phyloP scores from a whole-genome alignment of 1,140 invertebrate genomes.

The Dendrolimus punctatus region DNA sequence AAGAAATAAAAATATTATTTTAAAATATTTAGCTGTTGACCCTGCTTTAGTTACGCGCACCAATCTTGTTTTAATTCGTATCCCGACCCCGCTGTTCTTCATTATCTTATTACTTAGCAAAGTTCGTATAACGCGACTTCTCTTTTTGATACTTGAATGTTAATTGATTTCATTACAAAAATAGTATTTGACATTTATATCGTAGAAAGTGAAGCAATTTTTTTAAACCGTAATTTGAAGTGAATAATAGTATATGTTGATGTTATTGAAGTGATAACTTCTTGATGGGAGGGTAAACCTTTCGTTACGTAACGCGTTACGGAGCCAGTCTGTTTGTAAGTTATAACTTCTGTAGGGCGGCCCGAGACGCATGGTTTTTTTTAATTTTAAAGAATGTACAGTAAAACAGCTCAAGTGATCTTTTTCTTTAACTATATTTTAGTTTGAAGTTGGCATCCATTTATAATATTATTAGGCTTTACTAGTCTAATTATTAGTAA shows the following conservation, averaged over 20 bases:
- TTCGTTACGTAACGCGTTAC: too few species aligned
- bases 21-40: slow-evolving; percentile 1
- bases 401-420: too few species aligned
- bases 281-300: too few species aligned
- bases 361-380: too few species aligned
- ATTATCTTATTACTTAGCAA: slow-evolving; percentile 71
- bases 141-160: slow-evolving; percentile 35
- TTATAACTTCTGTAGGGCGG: too few species aligned
- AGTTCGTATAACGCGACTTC: slow-evolving; percentile 41
- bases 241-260: not conserved
- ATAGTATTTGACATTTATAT: not conserved
- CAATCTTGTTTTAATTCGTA: slow-evolving; percentile 65
- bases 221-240: not conserved
- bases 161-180: not conserved
- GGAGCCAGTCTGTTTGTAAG: too few species aligned
- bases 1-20: not conserved
- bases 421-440: too few species aligned
- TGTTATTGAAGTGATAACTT: too few species aligned
- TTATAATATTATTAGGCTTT: too few species aligned
- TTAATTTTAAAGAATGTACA: too few species aligned
- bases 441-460: too few species aligned
- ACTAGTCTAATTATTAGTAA: too few species aligned
- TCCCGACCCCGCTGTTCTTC: slow-evolving; percentile 64
- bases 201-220: not conserved
- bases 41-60: slow-evolving; percentile 22